Evolutionary conservation across 2,888 invertebrate species (phyloP).

Genomic region (Alentia gelatinosa): DNA sequence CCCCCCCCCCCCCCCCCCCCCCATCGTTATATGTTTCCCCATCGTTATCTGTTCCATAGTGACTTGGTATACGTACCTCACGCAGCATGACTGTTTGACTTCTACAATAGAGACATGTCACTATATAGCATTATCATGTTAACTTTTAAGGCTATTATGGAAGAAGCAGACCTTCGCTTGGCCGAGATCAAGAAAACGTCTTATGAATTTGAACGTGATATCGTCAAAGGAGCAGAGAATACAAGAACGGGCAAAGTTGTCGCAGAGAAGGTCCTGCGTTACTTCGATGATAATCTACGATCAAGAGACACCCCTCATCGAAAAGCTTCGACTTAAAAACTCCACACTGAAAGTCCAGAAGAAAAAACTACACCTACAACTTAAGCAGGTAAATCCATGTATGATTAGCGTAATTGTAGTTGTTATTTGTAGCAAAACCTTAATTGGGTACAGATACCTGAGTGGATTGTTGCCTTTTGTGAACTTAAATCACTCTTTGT

Average conservation of each 20-base stretch:
- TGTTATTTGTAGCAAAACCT: no score
- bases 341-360: constrained; percentile 79
- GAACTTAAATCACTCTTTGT: no score
- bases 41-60: no score
- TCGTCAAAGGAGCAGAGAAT: constrained; percentile 77
- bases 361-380: constrained; percentile 79
- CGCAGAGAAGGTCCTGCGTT: constrained; percentile 79
- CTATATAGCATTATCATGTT: no score
- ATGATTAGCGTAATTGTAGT: not conserved
- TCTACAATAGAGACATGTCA: no score
- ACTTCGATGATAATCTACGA: constrained; percentile 79
- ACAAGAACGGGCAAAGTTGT: constrained; percentile 75
- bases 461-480: no score
- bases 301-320: constrained; percentile 80
- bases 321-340: constrained; percentile 80
- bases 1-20: no score
- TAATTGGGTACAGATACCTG: no score
- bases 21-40: no score
- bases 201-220: constrained; percentile 80
- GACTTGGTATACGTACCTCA: no score
- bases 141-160: constrained; percentile 77
- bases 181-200: constrained; percentile 78
- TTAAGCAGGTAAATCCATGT: constrained; percentile 76
- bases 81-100: no score
- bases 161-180: constrained; percentile 78